Base-by-base conservation (phyloP, 1,140 invertebrate species). In the Drosophila fuyamai region DNA sequence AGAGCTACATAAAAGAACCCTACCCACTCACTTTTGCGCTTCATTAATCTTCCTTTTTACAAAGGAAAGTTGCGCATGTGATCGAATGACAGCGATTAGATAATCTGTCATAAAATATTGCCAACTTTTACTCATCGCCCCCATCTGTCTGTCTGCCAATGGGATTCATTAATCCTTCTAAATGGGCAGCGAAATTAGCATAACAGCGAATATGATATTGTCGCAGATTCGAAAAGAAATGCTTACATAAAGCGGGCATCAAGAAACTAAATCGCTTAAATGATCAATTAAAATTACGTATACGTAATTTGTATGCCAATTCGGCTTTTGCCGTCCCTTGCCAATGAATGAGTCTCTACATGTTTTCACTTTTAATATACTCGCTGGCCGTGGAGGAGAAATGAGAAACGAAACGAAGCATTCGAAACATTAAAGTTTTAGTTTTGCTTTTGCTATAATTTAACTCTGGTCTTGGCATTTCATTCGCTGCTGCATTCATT, bases 351-450 rank as follows among this genome's bases (percentile, higher is more conserved):
- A 10, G 79, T 61, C 68, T 79, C 86, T 76, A 79, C 76, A 83
- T 89, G 84, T 86, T 86, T 86, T 86, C 83, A 86, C 83, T 86
- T 86, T 86, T 86, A 88, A 88, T 88, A 81, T 67, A 79, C 48
- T 51, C 70, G 40, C 71, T 43, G 35, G 29, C 38, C 44, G 61
- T 76, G 53, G 70, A 56, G 73, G 74, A 81, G 67, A 77, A 77
- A 81, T 73, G 66, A 60, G 51, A 66, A 82, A 82, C 65, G 57
- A 83, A 85, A 84, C 79, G 78, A 73, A 74, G 81, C 76, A 83
- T 84, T 83, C 82, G 82, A 86, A 88, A 78, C 81, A 86, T 84
- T 86, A 80, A 63, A 83, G 81, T 80, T 83, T 83, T 71, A 88
- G 70, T 61, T 83, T 79, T 78, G 72, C 71, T 72, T 81, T 86